Conservation (phyloP, 2,888 invertebrate species). For the Hyppa rectilinea region DNA sequence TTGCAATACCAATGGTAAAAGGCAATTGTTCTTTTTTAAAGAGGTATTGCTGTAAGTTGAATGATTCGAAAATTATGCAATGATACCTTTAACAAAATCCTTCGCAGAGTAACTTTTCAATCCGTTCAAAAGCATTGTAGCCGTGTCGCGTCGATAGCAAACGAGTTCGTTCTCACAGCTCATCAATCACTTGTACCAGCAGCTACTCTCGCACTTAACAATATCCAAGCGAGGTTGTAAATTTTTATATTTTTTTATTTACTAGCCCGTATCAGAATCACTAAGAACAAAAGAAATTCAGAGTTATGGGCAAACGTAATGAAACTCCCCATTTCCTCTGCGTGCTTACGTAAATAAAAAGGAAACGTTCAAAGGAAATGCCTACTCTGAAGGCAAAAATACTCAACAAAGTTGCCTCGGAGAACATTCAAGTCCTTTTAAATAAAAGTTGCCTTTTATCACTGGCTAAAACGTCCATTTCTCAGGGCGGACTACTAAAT, state of each 20-base stretch:
- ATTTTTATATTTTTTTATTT: conserved; percentile 55
- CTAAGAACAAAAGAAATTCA: conserved; percentile 68
- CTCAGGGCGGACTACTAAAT: conserved; percentile 74
- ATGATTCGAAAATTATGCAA: conserved; percentile 21
- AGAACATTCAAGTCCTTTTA: conserved; percentile 80
- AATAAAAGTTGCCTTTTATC: conserved; percentile 85
- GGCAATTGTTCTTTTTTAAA: not conserved
- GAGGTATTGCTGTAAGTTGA: conserved; percentile 4
- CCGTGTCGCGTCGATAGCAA: conserved; percentile 23
- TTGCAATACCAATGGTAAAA: not conserved
- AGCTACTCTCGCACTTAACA: conserved; percentile 28
- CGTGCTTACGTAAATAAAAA: conserved; percentile 81
- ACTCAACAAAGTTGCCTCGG: conserved; percentile 73
- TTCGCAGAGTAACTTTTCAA: conserved; percentile 31
- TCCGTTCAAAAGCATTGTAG: conserved; percentile 25
- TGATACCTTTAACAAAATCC: conserved; percentile 12
- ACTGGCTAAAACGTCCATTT: conserved; percentile 79
- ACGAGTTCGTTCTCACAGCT: conserved; percentile 24
- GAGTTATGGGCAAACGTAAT: conserved; percentile 72
- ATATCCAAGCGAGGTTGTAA: conserved; percentile 40
- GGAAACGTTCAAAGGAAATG: conserved; percentile 76
- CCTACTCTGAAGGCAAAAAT: conserved; percentile 74
- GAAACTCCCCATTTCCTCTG: conserved; percentile 78
- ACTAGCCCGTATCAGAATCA: conserved; percentile 59
- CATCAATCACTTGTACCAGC: conserved; percentile 44